Evolutionary conservation across 2,113 vertebrate genomes (phyloP).

Genomic region (Equus quagga): DNA sequence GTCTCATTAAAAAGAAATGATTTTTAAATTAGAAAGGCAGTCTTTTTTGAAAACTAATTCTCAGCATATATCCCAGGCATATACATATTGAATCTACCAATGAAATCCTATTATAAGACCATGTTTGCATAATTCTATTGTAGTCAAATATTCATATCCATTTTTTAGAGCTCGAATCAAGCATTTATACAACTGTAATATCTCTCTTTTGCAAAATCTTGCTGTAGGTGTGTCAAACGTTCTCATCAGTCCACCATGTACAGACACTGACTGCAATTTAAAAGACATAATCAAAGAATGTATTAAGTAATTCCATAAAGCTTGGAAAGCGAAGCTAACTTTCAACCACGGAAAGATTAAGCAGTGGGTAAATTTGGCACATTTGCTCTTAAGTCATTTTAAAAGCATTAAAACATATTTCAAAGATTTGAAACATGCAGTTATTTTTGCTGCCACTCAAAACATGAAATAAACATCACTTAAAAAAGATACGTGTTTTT

Average conservation of each 20-base stretch:
- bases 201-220: slow-evolving; percentile 53
- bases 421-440: slow-evolving; percentile 74
- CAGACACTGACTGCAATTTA: slow-evolving; percentile 20
- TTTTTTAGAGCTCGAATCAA: slow-evolving; percentile 50
- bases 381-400: slow-evolving; percentile 66
- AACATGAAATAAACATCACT: slow-evolving; percentile 61
- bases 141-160: slow-evolving; percentile 24
- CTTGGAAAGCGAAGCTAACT: slow-evolving; percentile 42
- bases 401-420: slow-evolving; percentile 77
- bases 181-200: slow-evolving; percentile 25
- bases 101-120: slow-evolving; percentile 47
- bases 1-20: slow-evolving; percentile 42
- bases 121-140: slow-evolving; percentile 62
- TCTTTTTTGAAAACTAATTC: slow-evolving; percentile 40
- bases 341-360: slow-evolving; percentile 23
- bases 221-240: slow-evolving; percentile 31
- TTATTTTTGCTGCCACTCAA: slow-evolving; percentile 76
- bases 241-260: slow-evolving; percentile 37
- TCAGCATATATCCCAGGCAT: slow-evolving; percentile 30
- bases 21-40: slow-evolving; percentile 55
- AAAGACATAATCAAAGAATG: slow-evolving; percentile 54
- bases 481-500: slow-evolving; percentile 60
- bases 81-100: background rate
- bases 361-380: slow-evolving; percentile 37
- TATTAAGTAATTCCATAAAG: slow-evolving; percentile 17